Evolutionary conservation across 1,140 invertebrate species (phyloP), one percentile per base, ranked within the genome.

Genomic region (Berghia stephanieae): DNA sequence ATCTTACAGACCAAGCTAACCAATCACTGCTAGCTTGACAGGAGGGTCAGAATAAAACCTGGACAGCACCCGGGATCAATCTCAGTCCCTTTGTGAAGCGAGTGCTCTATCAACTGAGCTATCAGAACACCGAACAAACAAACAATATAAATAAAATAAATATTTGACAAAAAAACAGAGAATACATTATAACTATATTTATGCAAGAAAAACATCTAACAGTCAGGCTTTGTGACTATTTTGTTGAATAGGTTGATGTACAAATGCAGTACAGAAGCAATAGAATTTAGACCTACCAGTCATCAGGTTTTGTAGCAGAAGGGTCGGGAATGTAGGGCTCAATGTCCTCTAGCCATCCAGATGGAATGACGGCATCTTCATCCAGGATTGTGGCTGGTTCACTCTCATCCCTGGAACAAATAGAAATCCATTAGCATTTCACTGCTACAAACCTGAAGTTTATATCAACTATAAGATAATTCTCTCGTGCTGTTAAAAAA

Each of bases 251-350:
- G 10, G 46, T 10, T 49, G 46, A 13, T 49, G 46, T n/a, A n/a
- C 10, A n/a, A 13, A 49, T 13, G 46, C 46, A 49, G 46, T 49
- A 10, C 10, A 49, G n/a, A 49, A 13, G 46, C n/a, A 49, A 57
- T 21, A 31, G 16, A 34, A 52, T 5, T 55, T 21, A 43, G 8
- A 83, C 83, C 83, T 84, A 91, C 98, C 98, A 99, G 88, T 99
- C 97, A 0, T 92, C 92, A 0, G 97, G 98, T 90, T 96, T 97
- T 43, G 92, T 90, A 10, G 96, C 95, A 57, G 93, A 92, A 0
- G 95, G 93, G 91, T 99, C 97, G 80, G 96, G 93, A 78, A 99
- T 94, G 87, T 94, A 94, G 60, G 93, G 92, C 0, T 94, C 93
- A 89, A 99, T 98, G 85, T 98, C 93, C 80, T 98, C 97, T 13